A percentile compares a stretch with the other conserved stretches of the same genome.
Conservation (phyloP, 2,797 vertebrate species). For the Alca torda region DNA sequence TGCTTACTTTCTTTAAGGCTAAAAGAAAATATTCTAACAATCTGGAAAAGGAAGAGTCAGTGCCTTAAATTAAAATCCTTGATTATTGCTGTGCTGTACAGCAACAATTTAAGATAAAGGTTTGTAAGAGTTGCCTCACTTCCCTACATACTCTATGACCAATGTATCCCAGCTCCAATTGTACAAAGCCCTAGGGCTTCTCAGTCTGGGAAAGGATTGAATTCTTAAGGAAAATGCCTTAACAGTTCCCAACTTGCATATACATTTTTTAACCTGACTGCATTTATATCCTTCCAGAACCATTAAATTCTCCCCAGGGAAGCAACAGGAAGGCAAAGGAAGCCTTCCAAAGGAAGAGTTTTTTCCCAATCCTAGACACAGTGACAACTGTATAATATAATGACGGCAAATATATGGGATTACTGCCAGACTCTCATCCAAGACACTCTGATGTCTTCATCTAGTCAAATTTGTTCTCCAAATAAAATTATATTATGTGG, state of each 20-base stretch:
- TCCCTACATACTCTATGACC: not conserved
- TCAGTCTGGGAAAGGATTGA: not conserved
- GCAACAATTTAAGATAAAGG: not conserved
- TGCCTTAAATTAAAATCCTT: not conserved
- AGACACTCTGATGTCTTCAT: not conserved
- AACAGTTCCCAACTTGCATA: not conserved
- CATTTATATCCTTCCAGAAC: not conserved
- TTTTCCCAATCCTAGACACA: not conserved
- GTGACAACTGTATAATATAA: not conserved
- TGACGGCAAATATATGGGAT: not conserved
- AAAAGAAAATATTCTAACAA: not conserved
- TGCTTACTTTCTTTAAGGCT: not conserved
- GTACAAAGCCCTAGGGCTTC: not conserved
- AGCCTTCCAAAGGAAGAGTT: not conserved
- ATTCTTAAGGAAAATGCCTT: not conserved
- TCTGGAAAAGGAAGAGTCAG: not conserved
- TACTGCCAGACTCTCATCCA: not conserved
- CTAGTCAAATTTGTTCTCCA: slow-evolving; percentile 7
- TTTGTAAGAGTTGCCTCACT: not conserved
- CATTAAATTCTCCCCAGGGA: not conserved
- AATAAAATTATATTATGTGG: slow-evolving; percentile 26
- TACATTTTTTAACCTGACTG: not conserved
- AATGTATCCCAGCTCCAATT: not conserved
- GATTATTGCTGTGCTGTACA: not conserved
- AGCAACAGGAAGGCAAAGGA: not conserved